These are phyloP conservation scores for Eurystomus glaucurus DNA, from an alignment of 2,797 vertebrate species.

Conservation along the genomic window DNA sequence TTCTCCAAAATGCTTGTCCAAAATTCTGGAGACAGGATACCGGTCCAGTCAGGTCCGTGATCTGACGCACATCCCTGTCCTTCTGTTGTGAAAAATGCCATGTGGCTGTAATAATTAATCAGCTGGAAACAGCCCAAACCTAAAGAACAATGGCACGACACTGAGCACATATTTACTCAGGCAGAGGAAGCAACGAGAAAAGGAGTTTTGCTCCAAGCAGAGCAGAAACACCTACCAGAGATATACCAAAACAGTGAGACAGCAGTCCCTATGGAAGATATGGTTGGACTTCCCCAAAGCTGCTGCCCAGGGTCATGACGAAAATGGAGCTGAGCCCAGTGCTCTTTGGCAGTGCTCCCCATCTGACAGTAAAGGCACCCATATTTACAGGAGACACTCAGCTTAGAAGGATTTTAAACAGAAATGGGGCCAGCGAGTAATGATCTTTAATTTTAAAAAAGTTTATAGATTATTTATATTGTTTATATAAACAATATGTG, in stretches of 20 bases:
- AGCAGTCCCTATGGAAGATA: not conserved
- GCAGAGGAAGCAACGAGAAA: not conserved
- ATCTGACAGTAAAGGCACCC: not conserved
- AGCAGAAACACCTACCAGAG: not conserved
- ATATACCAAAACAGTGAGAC: not conserved
- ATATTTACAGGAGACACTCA: not conserved
- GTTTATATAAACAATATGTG: not conserved
- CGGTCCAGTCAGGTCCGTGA: not conserved
- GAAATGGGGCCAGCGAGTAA: not conserved
- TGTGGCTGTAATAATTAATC: slow-evolving; percentile 27
- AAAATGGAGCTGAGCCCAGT: not conserved
- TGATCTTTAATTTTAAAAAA: not conserved
- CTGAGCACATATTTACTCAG: not conserved
- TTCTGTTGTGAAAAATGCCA: not conserved
- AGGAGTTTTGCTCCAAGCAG: not conserved
- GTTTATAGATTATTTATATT: not conserved
- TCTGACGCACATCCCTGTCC: slow-evolving; percentile 46
- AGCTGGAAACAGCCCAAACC: slow-evolving; percentile 51
- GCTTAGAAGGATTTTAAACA: not conserved
- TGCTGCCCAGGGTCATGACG: accelerated
- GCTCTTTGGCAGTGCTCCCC: not conserved
- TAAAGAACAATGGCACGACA: slow-evolving; percentile 34
- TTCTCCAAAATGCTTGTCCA: not conserved
- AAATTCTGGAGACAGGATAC: slow-evolving; percentile 46
- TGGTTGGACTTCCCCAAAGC: not conserved